Evolutionary conservation across 2,113 vertebrate species (phyloP).

Genomic region (Gymnocephalus cernua): DNA sequence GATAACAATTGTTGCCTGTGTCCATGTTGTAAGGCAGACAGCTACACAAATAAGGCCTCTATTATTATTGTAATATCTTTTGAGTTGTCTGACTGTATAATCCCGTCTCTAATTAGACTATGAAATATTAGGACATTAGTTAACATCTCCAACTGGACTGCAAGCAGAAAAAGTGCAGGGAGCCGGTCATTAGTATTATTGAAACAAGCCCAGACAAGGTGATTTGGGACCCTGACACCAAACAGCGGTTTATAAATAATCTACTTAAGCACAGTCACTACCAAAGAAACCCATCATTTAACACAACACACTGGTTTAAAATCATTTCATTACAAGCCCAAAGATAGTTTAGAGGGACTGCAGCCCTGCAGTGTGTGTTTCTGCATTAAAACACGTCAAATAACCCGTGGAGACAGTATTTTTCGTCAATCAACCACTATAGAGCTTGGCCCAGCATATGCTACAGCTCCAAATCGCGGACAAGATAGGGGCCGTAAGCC

Average conservation of each 20-base stretch:
- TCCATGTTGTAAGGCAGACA: not conserved
- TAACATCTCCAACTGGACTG: not conserved
- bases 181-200: slow-evolving; percentile 16
- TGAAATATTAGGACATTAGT: not conserved
- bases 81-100: not conserved
- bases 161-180: not conserved
- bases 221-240: slow-evolving; percentile 25
- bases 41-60: not conserved
- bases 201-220: slow-evolving; percentile 25
- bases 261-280: slow-evolving; percentile 2
- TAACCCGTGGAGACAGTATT: too few species aligned
- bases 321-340: slow-evolving; percentile 11
- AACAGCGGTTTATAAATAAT: slow-evolving; percentile 44
- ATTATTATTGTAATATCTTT: not conserved
- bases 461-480: too few species aligned
- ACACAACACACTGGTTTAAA: not conserved
- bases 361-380: too few species aligned
- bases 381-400: too few species aligned
- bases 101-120: not conserved
- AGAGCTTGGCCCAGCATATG: too few species aligned
- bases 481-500: too few species aligned
- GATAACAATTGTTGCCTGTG: not conserved
- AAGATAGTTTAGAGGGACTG: not conserved
- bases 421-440: too few species aligned
- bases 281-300: slow-evolving; percentile 25